phyloP scores from a whole-genome alignment of 1,140 invertebrate genomes.

The Varroa destructor region DNA sequence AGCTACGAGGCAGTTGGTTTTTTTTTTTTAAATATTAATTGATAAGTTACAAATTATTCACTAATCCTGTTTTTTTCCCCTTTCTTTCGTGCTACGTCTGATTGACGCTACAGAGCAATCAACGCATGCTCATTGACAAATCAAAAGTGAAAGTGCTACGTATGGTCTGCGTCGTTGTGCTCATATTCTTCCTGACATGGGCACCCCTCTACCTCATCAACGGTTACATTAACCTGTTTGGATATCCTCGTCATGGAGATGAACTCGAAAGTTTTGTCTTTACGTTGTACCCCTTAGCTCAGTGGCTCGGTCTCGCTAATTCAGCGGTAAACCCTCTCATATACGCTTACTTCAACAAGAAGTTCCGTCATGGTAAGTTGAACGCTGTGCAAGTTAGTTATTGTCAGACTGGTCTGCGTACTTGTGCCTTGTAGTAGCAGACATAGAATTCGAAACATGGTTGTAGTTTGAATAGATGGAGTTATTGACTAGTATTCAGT shows the following conservation, averaged over 20 bases:
- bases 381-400: too few species aligned
- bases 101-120: not conserved
- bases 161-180: conserved; percentile 87
- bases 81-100: too few species aligned
- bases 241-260: not conserved
- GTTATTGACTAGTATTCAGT: too few species aligned
- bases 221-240: conserved; percentile 36
- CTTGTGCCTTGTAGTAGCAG: too few species aligned
- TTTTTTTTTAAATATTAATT: too few species aligned
- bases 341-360: conserved; percentile 46
- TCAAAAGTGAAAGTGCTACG: conserved; percentile 70
- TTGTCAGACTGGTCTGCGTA: too few species aligned
- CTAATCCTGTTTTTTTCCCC: too few species aligned
- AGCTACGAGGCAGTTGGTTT: too few species aligned
- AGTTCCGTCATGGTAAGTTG: conserved; percentile 42
- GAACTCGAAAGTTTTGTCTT: conserved; percentile 26
- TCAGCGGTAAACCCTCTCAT: conserved; percentile 45
- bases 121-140: conserved; percentile 22
- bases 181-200: conserved; percentile 87
- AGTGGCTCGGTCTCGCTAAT: conserved; percentile 46
- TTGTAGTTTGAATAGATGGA: too few species aligned
- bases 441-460: too few species aligned
- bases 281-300: conserved; percentile 41
- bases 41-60: too few species aligned
- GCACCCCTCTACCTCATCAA: conserved; percentile 81